phyloP scores from a whole-genome alignment of 2,888 invertebrate species.

The Cantharis nigra region DNA sequence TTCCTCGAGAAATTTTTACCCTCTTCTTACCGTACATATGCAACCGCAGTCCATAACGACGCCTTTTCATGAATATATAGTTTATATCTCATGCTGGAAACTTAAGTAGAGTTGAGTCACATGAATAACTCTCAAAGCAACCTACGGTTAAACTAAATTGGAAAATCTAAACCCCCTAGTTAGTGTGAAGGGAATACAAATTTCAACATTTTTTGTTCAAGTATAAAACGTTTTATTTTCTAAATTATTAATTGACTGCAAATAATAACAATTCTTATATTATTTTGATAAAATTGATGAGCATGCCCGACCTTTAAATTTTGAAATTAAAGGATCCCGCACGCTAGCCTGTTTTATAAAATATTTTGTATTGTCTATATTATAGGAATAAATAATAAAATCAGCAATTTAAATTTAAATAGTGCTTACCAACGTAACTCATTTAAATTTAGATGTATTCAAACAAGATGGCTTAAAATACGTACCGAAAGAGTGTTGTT shows the following conservation, averaged over 20 bases:
- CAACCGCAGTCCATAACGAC: constrained; percentile 19
- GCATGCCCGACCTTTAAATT: not conserved
- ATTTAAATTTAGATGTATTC: not conserved
- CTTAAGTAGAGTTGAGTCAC: constrained; percentile 33
- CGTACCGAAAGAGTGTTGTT: not conserved
- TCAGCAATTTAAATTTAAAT: not conserved
- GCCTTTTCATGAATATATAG: constrained; percentile 35
- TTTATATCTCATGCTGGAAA: constrained; percentile 33
- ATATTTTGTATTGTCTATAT: not conserved
- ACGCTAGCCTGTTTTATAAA: not conserved
- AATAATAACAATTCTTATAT: not conserved
- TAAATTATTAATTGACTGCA: not conserved
- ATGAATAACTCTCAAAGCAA: constrained; percentile 37
- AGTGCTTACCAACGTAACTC: not conserved
- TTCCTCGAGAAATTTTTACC: not conserved
- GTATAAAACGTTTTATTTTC: not conserved
- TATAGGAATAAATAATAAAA: not conserved
- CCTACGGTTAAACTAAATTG: constrained; percentile 46
- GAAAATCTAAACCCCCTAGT: constrained; percentile 49
- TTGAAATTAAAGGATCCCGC: not conserved
- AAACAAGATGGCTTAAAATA: not conserved
- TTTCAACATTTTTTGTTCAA: constrained; percentile 51
- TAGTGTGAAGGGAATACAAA: constrained; percentile 50
- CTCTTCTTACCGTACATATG: not conserved
- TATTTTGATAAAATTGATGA: not conserved